A percentile compares a stretch with the other conserved stretches of the same genome.
Conservation (phyloP, 2,113 vertebrate genomes). For the Australoheros scitulus region DNA sequence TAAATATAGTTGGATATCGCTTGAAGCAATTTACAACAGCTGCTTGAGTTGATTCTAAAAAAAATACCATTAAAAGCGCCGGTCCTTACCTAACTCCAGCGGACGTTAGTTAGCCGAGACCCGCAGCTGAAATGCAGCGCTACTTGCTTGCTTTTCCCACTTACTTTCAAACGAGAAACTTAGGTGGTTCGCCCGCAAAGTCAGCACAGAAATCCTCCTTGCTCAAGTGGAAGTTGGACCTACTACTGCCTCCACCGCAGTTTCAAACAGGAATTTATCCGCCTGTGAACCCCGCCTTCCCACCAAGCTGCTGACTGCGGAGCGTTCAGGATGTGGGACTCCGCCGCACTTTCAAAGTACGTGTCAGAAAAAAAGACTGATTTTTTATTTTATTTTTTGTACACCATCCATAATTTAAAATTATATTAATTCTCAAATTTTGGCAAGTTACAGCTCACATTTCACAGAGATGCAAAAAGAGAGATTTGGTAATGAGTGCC, state of each 20-base stretch:
- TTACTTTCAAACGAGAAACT: background rate
- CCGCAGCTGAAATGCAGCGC: conserved; percentile 26
- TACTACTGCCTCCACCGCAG: background rate
- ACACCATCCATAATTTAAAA: background rate
- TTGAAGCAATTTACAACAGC: background rate
- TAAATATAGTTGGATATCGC: background rate
- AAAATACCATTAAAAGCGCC: background rate
- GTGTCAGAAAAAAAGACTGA: background rate
- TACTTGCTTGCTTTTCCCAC: background rate
- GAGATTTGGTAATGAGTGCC: background rate
- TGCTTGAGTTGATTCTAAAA: background rate
- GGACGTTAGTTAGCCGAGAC: background rate
- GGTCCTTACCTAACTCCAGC: conserved; percentile 23
- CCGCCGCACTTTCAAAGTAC: conserved; percentile 47
- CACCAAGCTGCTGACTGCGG: background rate
- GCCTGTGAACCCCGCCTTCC: conserved; percentile 65
- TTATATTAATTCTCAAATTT: background rate
- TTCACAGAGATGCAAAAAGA: background rate
- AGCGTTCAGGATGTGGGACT: background rate
- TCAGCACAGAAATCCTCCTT: background rate
- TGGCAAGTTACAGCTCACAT: background rate
- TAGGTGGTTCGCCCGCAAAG: too few relatives aligned
- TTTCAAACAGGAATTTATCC: conserved; percentile 34
- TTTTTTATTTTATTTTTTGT: background rate
- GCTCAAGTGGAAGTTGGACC: background rate